Conservation (phyloP, 37 sponge, comb jelly and placozoan species). For the Aplysina aerophoba region DNA sequence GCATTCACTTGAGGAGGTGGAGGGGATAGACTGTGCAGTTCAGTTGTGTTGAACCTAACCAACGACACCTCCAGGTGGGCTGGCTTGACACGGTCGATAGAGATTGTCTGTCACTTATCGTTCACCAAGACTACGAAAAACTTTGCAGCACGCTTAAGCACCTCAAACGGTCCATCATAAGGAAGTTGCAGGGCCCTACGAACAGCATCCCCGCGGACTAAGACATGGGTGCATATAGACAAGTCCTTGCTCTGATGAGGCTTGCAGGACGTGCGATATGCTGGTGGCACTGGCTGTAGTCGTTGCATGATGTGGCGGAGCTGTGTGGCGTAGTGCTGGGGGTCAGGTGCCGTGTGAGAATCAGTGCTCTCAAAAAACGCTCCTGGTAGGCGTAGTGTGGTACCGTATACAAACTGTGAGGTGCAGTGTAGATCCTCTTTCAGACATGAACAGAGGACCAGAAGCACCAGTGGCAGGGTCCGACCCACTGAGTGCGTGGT, state of each 20-base stretch:
- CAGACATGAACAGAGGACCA: conserved; percentile 63
- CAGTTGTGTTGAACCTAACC: no score
- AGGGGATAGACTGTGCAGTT: background rate
- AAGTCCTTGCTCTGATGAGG: conserved; percentile 3
- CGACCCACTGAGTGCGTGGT: conserved; percentile 54
- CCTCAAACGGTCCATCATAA: conserved; percentile 13
- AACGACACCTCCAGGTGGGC: background rate
- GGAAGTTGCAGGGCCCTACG: background rate
- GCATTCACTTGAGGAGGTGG: no score
- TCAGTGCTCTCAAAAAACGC: conserved; percentile 43
- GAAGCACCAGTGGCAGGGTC: conserved; percentile 59
- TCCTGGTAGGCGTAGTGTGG: conserved; percentile 69
- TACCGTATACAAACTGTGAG: conserved; percentile 73
- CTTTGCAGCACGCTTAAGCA: background rate
- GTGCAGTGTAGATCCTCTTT: conserved; percentile 57
- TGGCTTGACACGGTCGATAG: conserved; percentile 17
- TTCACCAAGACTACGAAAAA: background rate
- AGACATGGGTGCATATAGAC: conserved; percentile 16
- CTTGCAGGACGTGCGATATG: background rate
- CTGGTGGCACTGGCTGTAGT: background rate
- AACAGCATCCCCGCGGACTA: background rate
- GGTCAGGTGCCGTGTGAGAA: background rate
- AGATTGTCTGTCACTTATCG: background rate
- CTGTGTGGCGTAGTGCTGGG: background rate
- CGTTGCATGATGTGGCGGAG: background rate